A percentile compares a stretch with the other conserved stretches of the same genome.
Evolutionary conservation across 2,113 vertebrate genomes (phyloP).

Genomic region (Tenrec ecaudatus): DNA sequence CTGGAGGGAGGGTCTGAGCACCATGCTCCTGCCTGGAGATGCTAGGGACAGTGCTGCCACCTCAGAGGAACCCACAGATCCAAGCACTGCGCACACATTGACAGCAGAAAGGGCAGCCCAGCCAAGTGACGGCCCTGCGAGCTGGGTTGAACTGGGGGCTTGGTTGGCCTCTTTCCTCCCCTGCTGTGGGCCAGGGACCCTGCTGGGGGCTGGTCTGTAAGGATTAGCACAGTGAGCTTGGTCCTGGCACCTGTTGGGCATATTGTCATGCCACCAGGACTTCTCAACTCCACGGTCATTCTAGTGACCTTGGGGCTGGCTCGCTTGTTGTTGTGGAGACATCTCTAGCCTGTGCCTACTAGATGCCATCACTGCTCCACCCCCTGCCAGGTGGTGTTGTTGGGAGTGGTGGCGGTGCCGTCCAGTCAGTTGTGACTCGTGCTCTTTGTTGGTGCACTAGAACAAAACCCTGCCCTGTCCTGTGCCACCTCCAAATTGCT

Average conservation of each 20-base stretch:
- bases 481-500: background rate
- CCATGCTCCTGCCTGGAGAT: background rate
- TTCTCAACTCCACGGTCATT: fast-evolving
- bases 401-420: no score
- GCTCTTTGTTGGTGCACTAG: no score
- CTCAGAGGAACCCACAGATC: no score
- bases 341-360: background rate
- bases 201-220: no score
- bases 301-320: fast-evolving
- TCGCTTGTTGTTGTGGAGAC: background rate
- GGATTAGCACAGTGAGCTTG: background rate
- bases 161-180: background rate
- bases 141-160: background rate
- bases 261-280: background rate
- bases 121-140: background rate
- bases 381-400: no score
- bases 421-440: no score
- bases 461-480: no score
- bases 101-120: background rate
- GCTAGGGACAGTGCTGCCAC: background rate
- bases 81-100: no score
- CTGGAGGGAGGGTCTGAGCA: background rate
- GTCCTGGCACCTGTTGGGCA: background rate
- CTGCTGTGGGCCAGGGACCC: background rate
- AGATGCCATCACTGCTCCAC: background rate